Conservation (phyloP, 2,113 vertebrate genomes). For the Baryphthengus martii region DNA sequence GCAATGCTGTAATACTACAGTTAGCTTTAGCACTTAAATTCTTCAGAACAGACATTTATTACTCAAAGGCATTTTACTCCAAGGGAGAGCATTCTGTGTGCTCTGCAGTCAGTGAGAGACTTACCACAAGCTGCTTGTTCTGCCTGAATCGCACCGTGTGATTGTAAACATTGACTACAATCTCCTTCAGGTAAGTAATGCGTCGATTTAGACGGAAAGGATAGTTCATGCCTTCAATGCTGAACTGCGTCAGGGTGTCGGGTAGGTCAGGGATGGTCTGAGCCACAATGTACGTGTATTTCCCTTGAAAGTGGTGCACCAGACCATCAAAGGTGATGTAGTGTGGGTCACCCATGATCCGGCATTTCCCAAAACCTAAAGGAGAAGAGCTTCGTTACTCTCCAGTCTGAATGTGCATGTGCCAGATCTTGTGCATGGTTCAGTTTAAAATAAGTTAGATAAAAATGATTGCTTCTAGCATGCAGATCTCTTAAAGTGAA, state of each 20-base stretch:
- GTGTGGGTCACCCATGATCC: constrained; percentile 68
- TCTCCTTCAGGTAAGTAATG: constrained; percentile 61
- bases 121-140: constrained; percentile 71
- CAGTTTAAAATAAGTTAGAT: neutral
- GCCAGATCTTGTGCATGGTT: neutral
- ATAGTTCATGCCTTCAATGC: constrained; percentile 73
- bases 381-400: neutral
- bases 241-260: constrained; percentile 70
- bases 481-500: neutral
- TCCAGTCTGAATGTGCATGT: neutral
- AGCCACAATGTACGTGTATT: constrained; percentile 73
- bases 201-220: neutral
- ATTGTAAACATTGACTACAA: constrained; percentile 78
- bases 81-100: neutral
- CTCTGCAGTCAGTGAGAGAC: constrained; percentile 1
- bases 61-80: neutral
- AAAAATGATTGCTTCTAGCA: neutral
- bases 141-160: constrained; percentile 76
- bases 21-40: neutral
- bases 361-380: constrained; percentile 77
- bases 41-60: neutral
- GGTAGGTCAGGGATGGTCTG: constrained; percentile 65
- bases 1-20: neutral
- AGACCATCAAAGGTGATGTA: constrained; percentile 79
- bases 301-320: constrained; percentile 77